A percentile compares a stretch with the other conserved stretches of the same genome.
phyloP scores from a whole-genome alignment of 2,888 invertebrate genomes.

The Diarsia brunnea region DNA sequence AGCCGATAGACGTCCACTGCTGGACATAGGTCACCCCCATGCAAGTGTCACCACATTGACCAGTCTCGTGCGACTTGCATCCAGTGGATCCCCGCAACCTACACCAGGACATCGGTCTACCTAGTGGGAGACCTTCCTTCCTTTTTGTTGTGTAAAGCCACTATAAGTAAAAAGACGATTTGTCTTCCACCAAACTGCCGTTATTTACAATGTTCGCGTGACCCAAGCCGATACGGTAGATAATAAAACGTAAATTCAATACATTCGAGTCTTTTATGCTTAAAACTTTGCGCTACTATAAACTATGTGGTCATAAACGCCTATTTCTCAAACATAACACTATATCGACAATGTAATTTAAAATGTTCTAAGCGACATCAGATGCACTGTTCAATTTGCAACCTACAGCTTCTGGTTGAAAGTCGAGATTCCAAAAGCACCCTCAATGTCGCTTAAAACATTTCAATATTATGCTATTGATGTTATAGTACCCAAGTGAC shows the following conservation, averaged over 20 bases:
- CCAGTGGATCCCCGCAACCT: too few species aligned
- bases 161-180: slow-evolving; percentile 15
- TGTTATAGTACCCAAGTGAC: slow-evolving; percentile 52
- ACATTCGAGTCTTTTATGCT: slow-evolving; percentile 53
- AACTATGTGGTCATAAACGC: slow-evolving; percentile 61
- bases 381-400: background rate
- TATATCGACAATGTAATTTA: slow-evolving; percentile 20
- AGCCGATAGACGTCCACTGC: too few species aligned
- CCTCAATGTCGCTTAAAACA: background rate
- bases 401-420: background rate
- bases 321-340: slow-evolving; percentile 61
- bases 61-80: too few species aligned
- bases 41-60: too few species aligned
- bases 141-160: background rate
- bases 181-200: slow-evolving; percentile 27
- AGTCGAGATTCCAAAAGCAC: background rate
- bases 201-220: slow-evolving; percentile 45
- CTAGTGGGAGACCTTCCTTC: too few species aligned
- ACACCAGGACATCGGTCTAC: too few species aligned
- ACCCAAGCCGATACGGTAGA: slow-evolving; percentile 32
- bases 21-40: too few species aligned
- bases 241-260: slow-evolving; percentile 52
- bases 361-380: background rate
- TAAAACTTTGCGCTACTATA: slow-evolving; percentile 58
- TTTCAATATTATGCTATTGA: background rate